Evolutionary conservation across 2,888 invertebrate species (phyloP).

Genomic region (Theretra japonica): DNA sequence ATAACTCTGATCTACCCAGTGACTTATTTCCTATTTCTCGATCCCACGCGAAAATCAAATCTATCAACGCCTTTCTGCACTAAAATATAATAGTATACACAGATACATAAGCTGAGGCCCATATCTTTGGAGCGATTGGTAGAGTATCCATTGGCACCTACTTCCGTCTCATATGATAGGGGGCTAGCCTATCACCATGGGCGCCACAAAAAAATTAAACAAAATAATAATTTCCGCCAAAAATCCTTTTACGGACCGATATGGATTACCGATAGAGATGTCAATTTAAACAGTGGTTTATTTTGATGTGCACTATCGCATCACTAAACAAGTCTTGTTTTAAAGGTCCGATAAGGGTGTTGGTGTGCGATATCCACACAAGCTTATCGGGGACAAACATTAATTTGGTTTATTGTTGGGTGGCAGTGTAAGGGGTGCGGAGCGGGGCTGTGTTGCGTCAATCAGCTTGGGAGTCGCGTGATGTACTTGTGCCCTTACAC

Average conservation of each 20-base stretch:
- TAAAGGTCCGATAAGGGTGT: constrained; percentile 30
- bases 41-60: no score
- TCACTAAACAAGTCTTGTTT: constrained; percentile 27
- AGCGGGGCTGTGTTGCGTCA: constrained; percentile 64
- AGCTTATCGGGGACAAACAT: constrained; percentile 72
- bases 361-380: constrained; percentile 46
- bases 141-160: no score
- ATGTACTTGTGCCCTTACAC: constrained; percentile 43
- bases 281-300: constrained; percentile 14
- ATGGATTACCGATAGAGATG: background rate
- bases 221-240: background rate
- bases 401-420: constrained; percentile 75
- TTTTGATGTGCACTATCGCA: constrained; percentile 2
- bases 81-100: no score
- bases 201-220: background rate
- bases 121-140: no score
- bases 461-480: constrained; percentile 56
- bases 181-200: no score
- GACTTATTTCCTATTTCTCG: no score
- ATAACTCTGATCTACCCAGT: no score
- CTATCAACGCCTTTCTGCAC: no score
- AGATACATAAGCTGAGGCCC: no score
- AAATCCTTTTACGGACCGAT: background rate
- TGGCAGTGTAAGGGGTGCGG: constrained; percentile 48
- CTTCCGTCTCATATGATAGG: no score